Evolutionary conservation across 2,797 vertebrate genomes (phyloP), one percentile per base, ranked within the genome.

Genomic region (Pogonophryne albipinna): DNA sequence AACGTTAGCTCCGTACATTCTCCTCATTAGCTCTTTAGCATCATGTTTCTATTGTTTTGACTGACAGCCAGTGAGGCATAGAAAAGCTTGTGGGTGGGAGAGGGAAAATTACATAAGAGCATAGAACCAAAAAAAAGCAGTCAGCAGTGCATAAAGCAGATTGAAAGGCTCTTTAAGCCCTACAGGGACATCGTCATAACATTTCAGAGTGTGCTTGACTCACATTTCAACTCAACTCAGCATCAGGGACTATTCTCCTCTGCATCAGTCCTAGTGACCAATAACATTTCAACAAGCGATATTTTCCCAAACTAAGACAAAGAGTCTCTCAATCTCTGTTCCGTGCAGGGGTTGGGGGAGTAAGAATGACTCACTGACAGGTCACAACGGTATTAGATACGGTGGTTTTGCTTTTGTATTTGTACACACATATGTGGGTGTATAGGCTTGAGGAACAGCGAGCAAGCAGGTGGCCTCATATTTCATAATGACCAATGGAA

Each of bases 361-460:
- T 74, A 53, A 76, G 74, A 42, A 83, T 92, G 91, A 93, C 79
- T 94, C 89, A 93, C 68, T 47, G 11, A 76, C 45, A 44, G 67
- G 74, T 74, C 87, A 85, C 87, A 50, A 1, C 8, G 81, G 88
- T 62, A 80, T 85, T 80, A 76, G 62, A 89, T 47, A 44, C 47
- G 50, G 80, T 49, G 63, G 60, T 78, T 74, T 71, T 67, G 68
- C 50, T 46, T 73, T 60, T 71, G 63, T 62, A 44, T 84, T 74
- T 56, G 64, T 67, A 59, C 47, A 71, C 49, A 68, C 14, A 5
- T 58, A 47, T 68, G 82, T 86, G 86, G 86, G 74, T 61, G 76
- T 79, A 41, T 9, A 58, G 4, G 34, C 52, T 64, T 20, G 66
- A 57, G 45, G 55, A 73, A 78, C 55, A 53, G 38, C 4, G 0